These are phyloP conservation scores for Tamias sibiricus DNA, from an alignment of 2,113 vertebrate species.

Conservation along the genomic window DNA sequence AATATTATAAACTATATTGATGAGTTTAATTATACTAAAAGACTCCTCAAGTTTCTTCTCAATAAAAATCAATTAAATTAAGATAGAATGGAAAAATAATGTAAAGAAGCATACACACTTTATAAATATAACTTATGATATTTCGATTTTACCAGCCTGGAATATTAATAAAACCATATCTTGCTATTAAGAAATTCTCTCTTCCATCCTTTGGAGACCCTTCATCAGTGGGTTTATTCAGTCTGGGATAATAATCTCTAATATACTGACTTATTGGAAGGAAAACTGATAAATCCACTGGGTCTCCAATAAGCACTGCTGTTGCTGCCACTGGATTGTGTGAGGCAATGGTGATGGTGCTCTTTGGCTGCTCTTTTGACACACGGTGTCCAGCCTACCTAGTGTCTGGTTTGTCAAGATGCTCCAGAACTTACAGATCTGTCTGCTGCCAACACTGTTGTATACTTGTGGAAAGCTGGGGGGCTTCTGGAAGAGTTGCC, in stretches of 20 bases:
- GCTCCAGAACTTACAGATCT: background rate
- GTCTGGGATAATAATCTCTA: background rate
- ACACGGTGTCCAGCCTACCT: background rate
- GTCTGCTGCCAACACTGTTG: background rate
- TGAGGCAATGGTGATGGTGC: background rate
- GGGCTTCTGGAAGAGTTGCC: background rate
- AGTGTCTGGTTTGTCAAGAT: background rate
- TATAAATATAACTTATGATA: background rate
- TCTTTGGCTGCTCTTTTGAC: background rate
- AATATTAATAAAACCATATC: background rate
- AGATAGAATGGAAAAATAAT: background rate
- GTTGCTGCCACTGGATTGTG: background rate
- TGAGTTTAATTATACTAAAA: background rate
- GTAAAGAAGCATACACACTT: background rate
- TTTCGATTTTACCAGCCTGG: background rate
- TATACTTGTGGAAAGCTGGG: too few relatives aligned
- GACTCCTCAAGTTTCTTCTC: background rate
- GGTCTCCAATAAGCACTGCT: background rate
- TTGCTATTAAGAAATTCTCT: background rate
- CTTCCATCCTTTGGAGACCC: background rate
- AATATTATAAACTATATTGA: constrained; percentile 28
- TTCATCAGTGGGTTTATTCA: background rate
- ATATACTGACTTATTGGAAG: background rate
- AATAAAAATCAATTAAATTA: background rate
- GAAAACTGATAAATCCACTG: background rate